phyloP scores from a whole-genome alignment of 2,113 vertebrate species.

The Glareola pratincola region DNA sequence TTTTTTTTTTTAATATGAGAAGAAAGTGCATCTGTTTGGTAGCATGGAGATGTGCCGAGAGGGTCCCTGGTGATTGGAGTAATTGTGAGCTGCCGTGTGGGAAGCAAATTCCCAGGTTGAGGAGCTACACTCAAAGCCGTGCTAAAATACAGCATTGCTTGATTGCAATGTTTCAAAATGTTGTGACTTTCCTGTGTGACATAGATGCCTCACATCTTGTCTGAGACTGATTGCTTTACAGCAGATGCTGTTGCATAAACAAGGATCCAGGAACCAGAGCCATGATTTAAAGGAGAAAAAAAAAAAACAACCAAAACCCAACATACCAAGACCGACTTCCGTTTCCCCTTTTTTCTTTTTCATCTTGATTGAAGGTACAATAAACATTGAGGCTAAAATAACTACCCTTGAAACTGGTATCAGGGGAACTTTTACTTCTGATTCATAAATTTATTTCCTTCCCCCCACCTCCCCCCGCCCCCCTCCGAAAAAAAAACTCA shows the following conservation, averaged over 20 bases:
- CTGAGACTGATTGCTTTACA: not conserved
- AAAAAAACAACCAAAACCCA: not conserved
- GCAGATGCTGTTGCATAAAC: not conserved
- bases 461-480: too few relatives aligned
- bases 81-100: not conserved
- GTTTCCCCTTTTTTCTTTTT: not conserved
- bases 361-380: not conserved
- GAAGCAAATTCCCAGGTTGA: not conserved
- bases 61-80: not conserved
- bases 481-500: too few relatives aligned
- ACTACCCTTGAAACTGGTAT: not conserved
- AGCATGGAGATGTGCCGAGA: not conserved
- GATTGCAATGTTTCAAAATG: not conserved
- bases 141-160: not conserved
- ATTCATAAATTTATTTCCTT: not conserved
- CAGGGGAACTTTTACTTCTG: not conserved
- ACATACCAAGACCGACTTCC: not conserved
- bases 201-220: not conserved
- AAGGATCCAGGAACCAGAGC: not conserved
- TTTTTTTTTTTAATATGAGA: not conserved
- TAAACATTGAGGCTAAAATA: not conserved
- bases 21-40: not conserved
- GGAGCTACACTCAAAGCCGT: not conserved
- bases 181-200: not conserved
- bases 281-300: not conserved